These are phyloP conservation scores for Zoanthus sociatus DNA, from an alignment of 92 coral and sea anemone species.

Conservation along the genomic window DNA sequence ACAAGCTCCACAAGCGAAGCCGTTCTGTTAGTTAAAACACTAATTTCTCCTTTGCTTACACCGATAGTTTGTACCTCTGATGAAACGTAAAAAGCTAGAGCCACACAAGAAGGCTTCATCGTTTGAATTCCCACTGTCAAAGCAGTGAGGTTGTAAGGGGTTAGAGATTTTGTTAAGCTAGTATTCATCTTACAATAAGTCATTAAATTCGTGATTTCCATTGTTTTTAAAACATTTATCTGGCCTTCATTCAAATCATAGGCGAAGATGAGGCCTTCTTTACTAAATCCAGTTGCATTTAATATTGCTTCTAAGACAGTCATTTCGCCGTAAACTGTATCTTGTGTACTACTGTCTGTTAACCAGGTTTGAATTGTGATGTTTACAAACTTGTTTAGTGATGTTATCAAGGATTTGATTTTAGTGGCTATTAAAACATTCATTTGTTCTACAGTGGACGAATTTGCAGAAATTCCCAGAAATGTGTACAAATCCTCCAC, in stretches of 20 bases:
- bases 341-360: constrained; percentile 45
- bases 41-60: constrained; percentile 41
- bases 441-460: constrained; percentile 55
- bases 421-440: constrained; percentile 46
- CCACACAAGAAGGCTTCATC: constrained; percentile 37
- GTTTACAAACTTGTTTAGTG: constrained; percentile 59
- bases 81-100: constrained; percentile 61
- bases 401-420: constrained; percentile 24
- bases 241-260: constrained; percentile 25
- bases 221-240: constrained; percentile 32
- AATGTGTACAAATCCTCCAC: constrained; percentile 37
- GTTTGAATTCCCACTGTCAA: constrained; percentile 55
- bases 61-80: constrained; percentile 45
- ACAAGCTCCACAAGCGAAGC: constrained; percentile 65
- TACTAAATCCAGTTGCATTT: constrained; percentile 13
- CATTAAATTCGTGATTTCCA: constrained; percentile 49
- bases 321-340: constrained; percentile 44
- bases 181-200: constrained; percentile 58
- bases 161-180: constrained; percentile 33
- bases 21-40: constrained; percentile 44
- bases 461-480: constrained; percentile 46
- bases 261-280: not conserved
- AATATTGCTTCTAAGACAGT: constrained; percentile 44
- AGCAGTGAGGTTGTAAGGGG: constrained; percentile 50
- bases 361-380: constrained; percentile 53